A percentile compares a stretch with the other conserved stretches of the same genome.
Conservation (phyloP, 2,888 invertebrate species). For the Agrotis segetum region DNA sequence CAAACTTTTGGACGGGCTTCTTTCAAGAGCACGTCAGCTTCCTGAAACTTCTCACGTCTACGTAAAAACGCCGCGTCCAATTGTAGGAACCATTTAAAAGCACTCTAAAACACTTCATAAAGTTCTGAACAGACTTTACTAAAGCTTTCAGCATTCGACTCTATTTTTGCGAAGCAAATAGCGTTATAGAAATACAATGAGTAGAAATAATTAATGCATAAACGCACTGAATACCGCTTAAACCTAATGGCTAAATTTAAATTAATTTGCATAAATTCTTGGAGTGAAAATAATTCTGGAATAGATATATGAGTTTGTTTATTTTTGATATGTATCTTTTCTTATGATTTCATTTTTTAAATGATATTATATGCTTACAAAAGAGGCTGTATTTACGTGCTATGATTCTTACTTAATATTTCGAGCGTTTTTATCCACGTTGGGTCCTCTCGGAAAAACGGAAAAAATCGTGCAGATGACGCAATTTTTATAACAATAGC, state of each 20-base stretch:
- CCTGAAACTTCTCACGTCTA: not conserved
- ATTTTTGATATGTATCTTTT: not conserved
- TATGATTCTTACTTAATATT: not conserved
- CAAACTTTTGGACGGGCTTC: too few relatives aligned
- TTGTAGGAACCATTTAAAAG: not conserved
- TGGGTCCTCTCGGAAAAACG: not conserved
- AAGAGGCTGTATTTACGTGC: not conserved
- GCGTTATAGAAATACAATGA: not conserved
- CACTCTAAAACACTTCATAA: not conserved
- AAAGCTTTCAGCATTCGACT: not conserved
- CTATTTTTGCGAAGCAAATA: not conserved
- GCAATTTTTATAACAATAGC: too few relatives aligned
- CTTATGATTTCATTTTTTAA: not conserved
- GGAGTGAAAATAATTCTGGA: not conserved
- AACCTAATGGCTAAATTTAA: not conserved
- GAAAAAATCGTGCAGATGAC: too few relatives aligned
- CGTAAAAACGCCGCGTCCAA: not conserved
- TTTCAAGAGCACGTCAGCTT: too few relatives aligned
- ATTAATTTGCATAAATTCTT: not conserved
- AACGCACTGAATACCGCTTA: not conserved
- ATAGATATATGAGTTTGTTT: not conserved
- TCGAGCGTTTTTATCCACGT: not conserved
- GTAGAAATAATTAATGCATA: not conserved
- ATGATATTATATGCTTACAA: not conserved
- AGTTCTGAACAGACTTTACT: not conserved